Percentiles rank a stretch among this genome's conserved stretches.
Evolutionary conservation across 2,113 vertebrate species (phyloP).

Genomic region (Asarcornis scutulata): DNA sequence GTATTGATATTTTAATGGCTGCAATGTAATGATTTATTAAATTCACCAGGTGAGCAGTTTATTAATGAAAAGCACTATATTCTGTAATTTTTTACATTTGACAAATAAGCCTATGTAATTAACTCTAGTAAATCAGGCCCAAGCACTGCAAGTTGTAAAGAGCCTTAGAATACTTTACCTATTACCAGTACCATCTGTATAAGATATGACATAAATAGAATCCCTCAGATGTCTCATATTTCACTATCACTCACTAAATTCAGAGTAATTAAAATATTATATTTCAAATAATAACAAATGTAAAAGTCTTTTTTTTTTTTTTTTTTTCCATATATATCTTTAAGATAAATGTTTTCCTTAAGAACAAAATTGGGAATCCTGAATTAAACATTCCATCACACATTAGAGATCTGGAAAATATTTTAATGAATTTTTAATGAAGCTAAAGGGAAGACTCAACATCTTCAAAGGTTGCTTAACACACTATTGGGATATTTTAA

Average conservation of each 20-base stretch:
- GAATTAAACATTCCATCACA: neutral
- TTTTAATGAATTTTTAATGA: neutral
- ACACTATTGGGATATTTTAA: neutral
- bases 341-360: neutral
- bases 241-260: neutral
- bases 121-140: neutral
- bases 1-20: neutral
- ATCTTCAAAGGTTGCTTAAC: neutral
- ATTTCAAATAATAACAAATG: neutral
- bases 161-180: neutral
- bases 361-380: neutral
- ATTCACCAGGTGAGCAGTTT: neutral
- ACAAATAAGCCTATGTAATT: neutral
- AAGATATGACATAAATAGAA: neutral
- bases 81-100: neutral
- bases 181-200: neutral
- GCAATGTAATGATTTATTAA: neutral
- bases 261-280: neutral
- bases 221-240: neutral
- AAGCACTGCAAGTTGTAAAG: neutral
- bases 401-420: neutral
- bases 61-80: neutral
- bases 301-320: neutral
- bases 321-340: neutral
- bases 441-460: neutral